Percentiles rank a stretch among this genome's conserved stretches.
Evolutionary conservation across 2,888 invertebrate species (phyloP).

Genomic region (Lacanobia wlatinum): DNA sequence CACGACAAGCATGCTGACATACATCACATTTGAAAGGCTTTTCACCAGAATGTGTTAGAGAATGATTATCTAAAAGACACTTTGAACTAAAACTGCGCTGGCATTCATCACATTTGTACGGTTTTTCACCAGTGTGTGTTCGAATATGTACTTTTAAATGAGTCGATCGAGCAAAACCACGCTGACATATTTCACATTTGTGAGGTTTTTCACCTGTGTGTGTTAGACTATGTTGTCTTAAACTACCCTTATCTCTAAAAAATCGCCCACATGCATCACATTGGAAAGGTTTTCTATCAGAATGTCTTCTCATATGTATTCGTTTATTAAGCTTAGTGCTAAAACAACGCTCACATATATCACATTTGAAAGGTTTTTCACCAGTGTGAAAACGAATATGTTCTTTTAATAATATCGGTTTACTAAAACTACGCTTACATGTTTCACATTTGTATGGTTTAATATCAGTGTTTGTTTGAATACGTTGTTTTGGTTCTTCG

Average conservation of each 20-base stretch:
- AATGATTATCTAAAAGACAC: background rate
- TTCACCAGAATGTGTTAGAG: slow-evolving; percentile 24
- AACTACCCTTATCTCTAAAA: background rate
- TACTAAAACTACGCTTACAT: slow-evolving; percentile 5
- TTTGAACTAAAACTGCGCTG: background rate
- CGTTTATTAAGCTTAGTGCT: background rate
- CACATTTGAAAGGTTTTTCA: slow-evolving; percentile 34
- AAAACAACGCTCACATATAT: slow-evolving; percentile 4
- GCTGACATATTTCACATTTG: slow-evolving; percentile 3
- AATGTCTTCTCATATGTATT: background rate
- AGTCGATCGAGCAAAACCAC: background rate
- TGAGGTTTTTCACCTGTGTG: slow-evolving; percentile 30
- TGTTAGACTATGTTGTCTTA: background rate
- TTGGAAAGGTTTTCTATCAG: background rate
- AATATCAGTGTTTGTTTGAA: background rate
- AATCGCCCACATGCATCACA: slow-evolving; percentile 1
- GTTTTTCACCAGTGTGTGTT: slow-evolving; percentile 1
- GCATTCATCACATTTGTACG: slow-evolving; percentile 11
- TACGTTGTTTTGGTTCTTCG: background rate
- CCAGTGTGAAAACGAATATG: slow-evolving; percentile 27
- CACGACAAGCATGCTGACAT: background rate
- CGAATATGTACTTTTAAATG: background rate
- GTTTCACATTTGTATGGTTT: slow-evolving; percentile 27
- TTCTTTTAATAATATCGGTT: slow-evolving; percentile 1
- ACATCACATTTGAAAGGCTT: slow-evolving; percentile 10